Conservation (phyloP, 2,797 vertebrate species). For the Enteromius argenteus region DNA sequence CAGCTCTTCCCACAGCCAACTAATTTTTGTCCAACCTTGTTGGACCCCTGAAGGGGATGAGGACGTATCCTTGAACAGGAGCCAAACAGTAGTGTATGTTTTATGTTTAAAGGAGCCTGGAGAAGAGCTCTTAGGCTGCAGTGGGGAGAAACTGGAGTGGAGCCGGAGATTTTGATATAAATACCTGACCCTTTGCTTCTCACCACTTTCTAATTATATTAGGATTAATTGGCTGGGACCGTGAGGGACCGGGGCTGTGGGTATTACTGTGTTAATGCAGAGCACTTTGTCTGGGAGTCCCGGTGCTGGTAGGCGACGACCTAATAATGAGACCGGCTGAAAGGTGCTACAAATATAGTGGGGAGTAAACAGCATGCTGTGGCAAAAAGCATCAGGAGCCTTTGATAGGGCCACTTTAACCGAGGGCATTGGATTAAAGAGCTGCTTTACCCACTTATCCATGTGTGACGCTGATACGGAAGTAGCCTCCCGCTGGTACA, state of each 20-base stretch:
- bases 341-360: conserved; percentile 71
- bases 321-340: conserved; percentile 76
- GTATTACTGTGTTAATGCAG: conserved; percentile 65
- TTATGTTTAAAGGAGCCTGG: conserved; percentile 60
- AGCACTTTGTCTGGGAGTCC: conserved; percentile 64
- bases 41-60: conserved; percentile 40
- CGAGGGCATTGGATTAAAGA: conserved; percentile 37
- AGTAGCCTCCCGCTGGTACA: conserved; percentile 23
- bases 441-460: conserved; percentile 39
- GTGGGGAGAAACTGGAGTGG: conserved; percentile 42
- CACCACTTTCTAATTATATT: conserved; percentile 78
- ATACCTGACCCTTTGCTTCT: conserved; percentile 71
- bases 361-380: conserved; percentile 49
- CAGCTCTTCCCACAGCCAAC: conserved; percentile 52
- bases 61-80: conserved; percentile 68
- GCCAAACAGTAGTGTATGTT: conserved; percentile 64
- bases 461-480: conserved; percentile 44
- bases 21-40: conserved; percentile 61
- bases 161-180: conserved; percentile 70
- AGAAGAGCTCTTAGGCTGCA: conserved; percentile 51
- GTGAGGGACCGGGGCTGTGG: conserved; percentile 67
- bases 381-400: conserved; percentile 42
- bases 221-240: conserved; percentile 79
- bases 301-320: conserved; percentile 60
- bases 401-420: conserved; percentile 59